Conservation (phyloP, 2,888 invertebrate genomes). For the Glaucopsyche alexis region DNA sequence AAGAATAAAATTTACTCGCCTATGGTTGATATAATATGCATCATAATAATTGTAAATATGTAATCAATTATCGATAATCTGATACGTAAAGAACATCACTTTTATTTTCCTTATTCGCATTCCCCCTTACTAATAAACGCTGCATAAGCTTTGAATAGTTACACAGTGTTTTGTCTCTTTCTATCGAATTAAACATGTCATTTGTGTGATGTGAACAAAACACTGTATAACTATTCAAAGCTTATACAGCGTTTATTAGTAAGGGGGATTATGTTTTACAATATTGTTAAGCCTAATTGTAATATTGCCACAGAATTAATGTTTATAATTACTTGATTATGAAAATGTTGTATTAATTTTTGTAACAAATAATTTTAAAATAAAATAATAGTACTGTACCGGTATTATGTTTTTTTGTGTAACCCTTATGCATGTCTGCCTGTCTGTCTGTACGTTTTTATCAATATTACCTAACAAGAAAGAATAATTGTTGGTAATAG, state of each 20-base stretch:
- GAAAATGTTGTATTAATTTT: neutral
- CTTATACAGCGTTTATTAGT: too few species aligned
- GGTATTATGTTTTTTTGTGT: neutral
- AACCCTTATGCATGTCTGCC: neutral
- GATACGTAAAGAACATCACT: neutral
- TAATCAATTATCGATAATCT: neutral
- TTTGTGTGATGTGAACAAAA: too few species aligned
- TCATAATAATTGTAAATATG: neutral
- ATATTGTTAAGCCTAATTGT: neutral
- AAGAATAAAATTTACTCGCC: neutral
- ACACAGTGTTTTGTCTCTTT: too few species aligned
- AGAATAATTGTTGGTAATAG: too few species aligned
- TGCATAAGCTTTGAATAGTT: too few species aligned
- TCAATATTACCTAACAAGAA: too few species aligned
- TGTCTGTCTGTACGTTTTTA: too few species aligned
- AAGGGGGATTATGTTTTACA: constrained; percentile 3
- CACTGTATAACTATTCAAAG: too few species aligned
- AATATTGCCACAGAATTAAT: neutral
- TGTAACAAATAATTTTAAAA: neutral
- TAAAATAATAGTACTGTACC: neutral
- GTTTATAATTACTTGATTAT: neutral
- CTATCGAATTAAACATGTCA: too few species aligned
- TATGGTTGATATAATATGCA: neutral
- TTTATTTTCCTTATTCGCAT: neutral
- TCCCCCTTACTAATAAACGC: too few species aligned